Evolutionary conservation across 2,888 invertebrate species (phyloP).

Genomic region (Dasysyrphus tricinctus): DNA sequence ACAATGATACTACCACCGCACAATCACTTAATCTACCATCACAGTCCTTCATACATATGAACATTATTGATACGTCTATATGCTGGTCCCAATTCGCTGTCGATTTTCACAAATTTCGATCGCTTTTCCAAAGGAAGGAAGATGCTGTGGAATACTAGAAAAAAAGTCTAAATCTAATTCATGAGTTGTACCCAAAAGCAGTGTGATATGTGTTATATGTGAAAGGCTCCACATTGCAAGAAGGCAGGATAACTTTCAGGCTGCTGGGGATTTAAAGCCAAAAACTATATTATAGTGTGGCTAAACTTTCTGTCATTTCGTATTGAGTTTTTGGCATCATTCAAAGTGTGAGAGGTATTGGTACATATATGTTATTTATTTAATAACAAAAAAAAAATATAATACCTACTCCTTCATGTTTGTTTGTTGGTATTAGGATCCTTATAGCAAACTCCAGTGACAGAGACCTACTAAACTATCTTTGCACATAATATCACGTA

Average conservation of each 20-base stretch:
- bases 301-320: constrained; percentile 13
- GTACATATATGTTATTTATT: background rate
- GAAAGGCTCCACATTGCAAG: constrained; percentile 19
- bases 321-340: constrained; percentile 34
- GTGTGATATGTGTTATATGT: constrained; percentile 4
- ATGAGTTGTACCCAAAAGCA: background rate
- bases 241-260: constrained; percentile 55
- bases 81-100: constrained; percentile 63
- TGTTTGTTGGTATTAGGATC: too few relatives aligned
- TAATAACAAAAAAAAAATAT: background rate
- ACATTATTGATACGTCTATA: constrained; percentile 73
- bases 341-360: constrained; percentile 20
- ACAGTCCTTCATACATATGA: constrained; percentile 76
- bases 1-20: constrained; percentile 64
- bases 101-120: constrained; percentile 43
- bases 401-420: too few relatives aligned
- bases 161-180: constrained; percentile 60
- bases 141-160: constrained; percentile 58
- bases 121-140: constrained; percentile 34
- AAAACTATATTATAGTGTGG: constrained; percentile 15
- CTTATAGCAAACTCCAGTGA: too few relatives aligned
- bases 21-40: constrained; percentile 63
- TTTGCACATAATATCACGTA: too few relatives aligned
- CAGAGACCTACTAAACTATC: too few relatives aligned
- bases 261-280: constrained; percentile 62